phyloP scores from a whole-genome alignment of 92 coral and sea anemone genomes.

The Pocillopora meandrina region DNA sequence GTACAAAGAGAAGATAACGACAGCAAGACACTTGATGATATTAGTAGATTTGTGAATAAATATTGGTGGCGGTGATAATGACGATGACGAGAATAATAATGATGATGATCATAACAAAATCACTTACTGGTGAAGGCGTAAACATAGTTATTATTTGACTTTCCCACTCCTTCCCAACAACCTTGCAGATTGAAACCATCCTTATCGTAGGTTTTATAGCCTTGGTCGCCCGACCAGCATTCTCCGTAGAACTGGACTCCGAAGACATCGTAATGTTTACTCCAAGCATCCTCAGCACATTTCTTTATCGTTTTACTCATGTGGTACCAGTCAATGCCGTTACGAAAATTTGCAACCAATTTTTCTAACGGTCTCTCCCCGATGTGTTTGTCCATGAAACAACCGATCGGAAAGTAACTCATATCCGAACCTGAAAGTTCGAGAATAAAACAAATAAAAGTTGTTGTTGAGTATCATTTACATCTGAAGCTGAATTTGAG shows the following conservation, averaged over 20 bases:
- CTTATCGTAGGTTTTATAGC: constrained; percentile 49
- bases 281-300: constrained; percentile 68
- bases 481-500: neutral
- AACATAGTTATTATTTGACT: constrained; percentile 43
- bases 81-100: neutral
- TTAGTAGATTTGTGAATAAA: neutral
- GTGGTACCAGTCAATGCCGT: constrained; percentile 65
- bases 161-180: constrained; percentile 73
- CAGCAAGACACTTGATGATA: no score
- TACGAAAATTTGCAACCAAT: constrained; percentile 55
- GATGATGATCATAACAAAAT: neutral
- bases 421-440: constrained; percentile 2
- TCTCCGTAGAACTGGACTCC: constrained; percentile 84
- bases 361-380: constrained; percentile 63
- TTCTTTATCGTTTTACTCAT: constrained; percentile 49
- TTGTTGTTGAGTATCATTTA: neutral
- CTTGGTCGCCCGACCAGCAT: constrained; percentile 77
- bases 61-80: neutral
- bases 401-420: constrained; percentile 58
- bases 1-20: no score
- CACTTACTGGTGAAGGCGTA: constrained; percentile 65
- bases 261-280: constrained; percentile 54
- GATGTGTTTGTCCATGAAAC: constrained; percentile 55
- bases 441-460: neutral
- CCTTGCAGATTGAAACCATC: constrained; percentile 50